Base-by-base conservation (phyloP, 2,888 invertebrate species). In the Lamellibrachia columna region DNA sequence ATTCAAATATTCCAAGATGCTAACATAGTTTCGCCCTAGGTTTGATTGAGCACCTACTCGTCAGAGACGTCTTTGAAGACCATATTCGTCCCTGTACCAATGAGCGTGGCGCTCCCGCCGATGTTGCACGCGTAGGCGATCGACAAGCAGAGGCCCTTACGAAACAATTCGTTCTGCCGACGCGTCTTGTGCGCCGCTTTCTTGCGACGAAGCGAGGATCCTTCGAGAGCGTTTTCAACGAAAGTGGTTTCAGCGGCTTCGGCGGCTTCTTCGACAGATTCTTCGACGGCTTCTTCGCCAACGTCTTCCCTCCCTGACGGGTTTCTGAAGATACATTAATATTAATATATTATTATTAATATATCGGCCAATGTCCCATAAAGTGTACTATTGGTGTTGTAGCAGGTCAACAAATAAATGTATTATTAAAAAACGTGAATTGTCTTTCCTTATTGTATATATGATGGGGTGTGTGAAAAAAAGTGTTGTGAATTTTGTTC, bases 61-160 rank as follows among this genome's bases (percentile, higher is more conserved):
- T 91, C 91, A 2, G 91, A 53, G 15, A 91, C 55, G 53, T 53
- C 55, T 28, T 91, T 91, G 55, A 91, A 91, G 55, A 91, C 91
- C 53, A 91, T 58, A n/a, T 91, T 91, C 11, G 91, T 91, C 11
- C 91, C 91, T 0, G 91, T 91, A 2, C 91, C 91, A 40, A 91
- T 91, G 3, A 91, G 58, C 9, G 91, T 91, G 53, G 91, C 58
- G 53, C 55, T 53, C 3, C 91, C 91, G 15, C 91, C 91, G 2
- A 91, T 52, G 53, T 91, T 91, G 55, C 91, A 91, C 4, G 91
- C 91, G n/a, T 91, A 91, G 3, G 91, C 91, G n/a, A 91, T 91
- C 15, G 91, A 91, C 40, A 91, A 53, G 53, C 91, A 91, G 15
- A 91, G 58, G 9, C 91, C 91, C 58, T 91, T 91, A 11, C 91